Conservation (phyloP, 2,113 vertebrate species). For the Rhipidura dahli region DNA sequence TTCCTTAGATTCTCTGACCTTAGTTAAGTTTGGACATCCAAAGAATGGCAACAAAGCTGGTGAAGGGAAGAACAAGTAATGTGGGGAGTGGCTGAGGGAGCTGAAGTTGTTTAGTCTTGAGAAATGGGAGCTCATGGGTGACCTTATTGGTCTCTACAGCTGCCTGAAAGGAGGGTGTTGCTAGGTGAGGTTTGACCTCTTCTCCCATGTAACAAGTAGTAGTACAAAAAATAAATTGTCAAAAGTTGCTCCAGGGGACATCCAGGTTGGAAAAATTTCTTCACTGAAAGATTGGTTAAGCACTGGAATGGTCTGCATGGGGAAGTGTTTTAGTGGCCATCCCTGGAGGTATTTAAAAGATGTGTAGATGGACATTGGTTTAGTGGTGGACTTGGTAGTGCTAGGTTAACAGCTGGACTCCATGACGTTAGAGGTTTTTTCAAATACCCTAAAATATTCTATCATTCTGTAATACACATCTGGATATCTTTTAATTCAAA, state of each 20-base stretch:
- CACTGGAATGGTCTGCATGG: background rate
- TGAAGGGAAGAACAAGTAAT: background rate
- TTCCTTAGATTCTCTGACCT: background rate
- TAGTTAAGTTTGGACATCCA: background rate
- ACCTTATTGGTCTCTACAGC: no score
- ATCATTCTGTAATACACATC: background rate
- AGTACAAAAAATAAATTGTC: background rate
- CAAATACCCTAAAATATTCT: background rate
- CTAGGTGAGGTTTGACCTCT: rapidly evolving
- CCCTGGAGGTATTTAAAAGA: background rate
- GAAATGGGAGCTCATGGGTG: background rate
- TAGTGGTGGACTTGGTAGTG: background rate
- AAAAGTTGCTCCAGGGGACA: background rate
- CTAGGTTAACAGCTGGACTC: rapidly evolving
- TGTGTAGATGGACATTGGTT: background rate
- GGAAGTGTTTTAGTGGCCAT: background rate
- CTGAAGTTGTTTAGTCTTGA: background rate
- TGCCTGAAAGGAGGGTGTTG: background rate
- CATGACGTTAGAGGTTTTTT: background rate
- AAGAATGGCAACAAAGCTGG: background rate
- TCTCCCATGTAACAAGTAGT: background rate
- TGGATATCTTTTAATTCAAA: background rate
- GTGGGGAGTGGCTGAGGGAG: background rate
- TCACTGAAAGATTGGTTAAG: background rate
- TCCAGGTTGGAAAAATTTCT: background rate